Conservation (phyloP, 2,113 vertebrate genomes). For the Merops nubicus region DNA sequence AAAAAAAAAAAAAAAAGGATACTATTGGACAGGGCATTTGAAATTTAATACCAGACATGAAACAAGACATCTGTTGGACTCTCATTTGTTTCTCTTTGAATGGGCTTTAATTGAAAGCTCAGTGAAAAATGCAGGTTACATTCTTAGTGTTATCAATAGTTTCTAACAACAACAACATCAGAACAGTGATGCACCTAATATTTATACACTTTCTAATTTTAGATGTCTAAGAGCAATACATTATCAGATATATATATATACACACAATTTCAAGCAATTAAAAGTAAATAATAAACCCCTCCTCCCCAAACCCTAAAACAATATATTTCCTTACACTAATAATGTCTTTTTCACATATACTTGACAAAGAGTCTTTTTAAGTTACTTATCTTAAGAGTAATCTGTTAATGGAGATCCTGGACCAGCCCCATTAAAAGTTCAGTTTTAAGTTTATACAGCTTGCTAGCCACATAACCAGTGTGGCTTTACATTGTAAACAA, state of each 20-base stretch:
- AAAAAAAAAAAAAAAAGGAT: slow-evolving; percentile 24
- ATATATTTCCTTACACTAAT: slow-evolving; percentile 75
- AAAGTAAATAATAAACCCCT: slow-evolving; percentile 81
- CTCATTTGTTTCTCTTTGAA: slow-evolving; percentile 75
- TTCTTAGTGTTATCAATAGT: slow-evolving; percentile 77
- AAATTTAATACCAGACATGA: slow-evolving; percentile 74
- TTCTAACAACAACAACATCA: slow-evolving; percentile 75
- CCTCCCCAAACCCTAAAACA: slow-evolving; percentile 74
- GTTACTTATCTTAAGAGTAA: slow-evolving; percentile 77
- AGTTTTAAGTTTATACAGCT: slow-evolving; percentile 80
- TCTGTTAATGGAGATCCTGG: slow-evolving; percentile 74
- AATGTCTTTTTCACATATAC: slow-evolving; percentile 73
- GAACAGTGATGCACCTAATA: slow-evolving; percentile 76
- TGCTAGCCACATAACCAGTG: slow-evolving; percentile 77
- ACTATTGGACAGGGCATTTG: slow-evolving; percentile 48
- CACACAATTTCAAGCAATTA: slow-evolving; percentile 79
- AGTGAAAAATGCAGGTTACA: slow-evolving; percentile 84
- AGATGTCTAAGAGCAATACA: slow-evolving; percentile 80
- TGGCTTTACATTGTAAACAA: slow-evolving; percentile 75
- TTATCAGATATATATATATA: slow-evolving; percentile 81
- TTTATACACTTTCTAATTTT: slow-evolving; percentile 78
- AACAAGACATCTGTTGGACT: slow-evolving; percentile 70
- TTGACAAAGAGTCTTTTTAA: slow-evolving; percentile 78
- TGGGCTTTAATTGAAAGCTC: slow-evolving; percentile 83
- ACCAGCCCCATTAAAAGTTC: slow-evolving; percentile 78